Percentiles rank a stretch among this genome's conserved stretches.
Conservation (phyloP, 2,888 invertebrate genomes). For the Acholoe squamosa region DNA sequence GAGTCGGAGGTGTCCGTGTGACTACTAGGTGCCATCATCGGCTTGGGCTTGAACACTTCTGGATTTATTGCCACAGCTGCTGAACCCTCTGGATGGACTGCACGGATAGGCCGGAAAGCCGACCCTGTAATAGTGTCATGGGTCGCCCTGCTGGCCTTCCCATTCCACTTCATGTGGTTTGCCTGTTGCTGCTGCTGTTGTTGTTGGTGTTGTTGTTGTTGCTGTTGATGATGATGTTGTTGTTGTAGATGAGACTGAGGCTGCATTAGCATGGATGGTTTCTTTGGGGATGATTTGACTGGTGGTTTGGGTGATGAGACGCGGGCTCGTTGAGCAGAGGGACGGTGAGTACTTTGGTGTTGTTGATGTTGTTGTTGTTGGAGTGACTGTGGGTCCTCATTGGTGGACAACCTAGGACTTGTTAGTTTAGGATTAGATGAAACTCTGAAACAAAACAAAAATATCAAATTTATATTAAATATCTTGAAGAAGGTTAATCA, state of each 20-base stretch:
- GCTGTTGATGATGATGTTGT: no score
- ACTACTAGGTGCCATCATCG: slow-evolving; percentile 33
- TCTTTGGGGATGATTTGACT: background rate
- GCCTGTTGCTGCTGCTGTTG: background rate
- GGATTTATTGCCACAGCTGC: background rate
- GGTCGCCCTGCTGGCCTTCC: slow-evolving; percentile 19
- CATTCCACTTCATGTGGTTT: slow-evolving; percentile 32
- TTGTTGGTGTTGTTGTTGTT: background rate
- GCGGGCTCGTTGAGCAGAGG: background rate
- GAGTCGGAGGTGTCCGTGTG: slow-evolving; percentile 74
- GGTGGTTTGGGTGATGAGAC: slow-evolving; percentile 8
- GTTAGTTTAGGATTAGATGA: slow-evolving; percentile 23
- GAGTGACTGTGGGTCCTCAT: slow-evolving; percentile 1
- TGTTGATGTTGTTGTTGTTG: slow-evolving; percentile 35
- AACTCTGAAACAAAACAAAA: background rate
- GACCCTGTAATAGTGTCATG: slow-evolving; percentile 55
- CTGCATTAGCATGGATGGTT: background rate
- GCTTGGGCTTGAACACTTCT: slow-evolving; percentile 25
- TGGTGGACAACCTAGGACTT: background rate
- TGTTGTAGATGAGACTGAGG: background rate
- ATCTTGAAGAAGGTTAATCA: no score
- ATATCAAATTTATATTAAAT: background rate
- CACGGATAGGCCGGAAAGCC: slow-evolving; percentile 45
- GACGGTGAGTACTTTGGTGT: background rate
- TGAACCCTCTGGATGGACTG: slow-evolving; percentile 18